These are phyloP conservation scores for Odocoileus hemionus DNA, from an alignment of 2,113 vertebrate species.

Conservation along the genomic window DNA sequence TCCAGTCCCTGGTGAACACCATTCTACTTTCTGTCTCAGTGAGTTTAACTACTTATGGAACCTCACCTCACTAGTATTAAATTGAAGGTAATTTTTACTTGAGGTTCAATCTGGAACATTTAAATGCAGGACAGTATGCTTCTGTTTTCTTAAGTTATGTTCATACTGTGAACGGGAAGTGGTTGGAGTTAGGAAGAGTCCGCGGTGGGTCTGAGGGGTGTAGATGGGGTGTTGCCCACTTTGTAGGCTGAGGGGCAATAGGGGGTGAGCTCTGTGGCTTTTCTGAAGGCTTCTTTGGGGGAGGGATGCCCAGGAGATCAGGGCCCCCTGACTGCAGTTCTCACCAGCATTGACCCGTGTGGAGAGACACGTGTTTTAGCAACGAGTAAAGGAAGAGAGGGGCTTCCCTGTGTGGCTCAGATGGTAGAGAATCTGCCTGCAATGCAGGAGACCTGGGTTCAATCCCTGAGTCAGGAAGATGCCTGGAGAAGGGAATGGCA, in stretches of 20 bases:
- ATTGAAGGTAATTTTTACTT: background rate
- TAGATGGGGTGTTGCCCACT: no score
- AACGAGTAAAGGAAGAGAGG: background rate
- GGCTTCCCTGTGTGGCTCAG: background rate
- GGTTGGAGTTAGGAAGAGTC: background rate
- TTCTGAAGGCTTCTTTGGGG: background rate
- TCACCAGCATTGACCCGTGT: background rate
- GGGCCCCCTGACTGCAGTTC: background rate
- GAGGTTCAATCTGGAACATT: background rate
- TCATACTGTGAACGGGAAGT: background rate
- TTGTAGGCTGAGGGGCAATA: background rate
- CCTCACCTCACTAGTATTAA: background rate
- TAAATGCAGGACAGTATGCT: background rate
- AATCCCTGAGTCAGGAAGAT: background rate
- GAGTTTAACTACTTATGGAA: background rate
- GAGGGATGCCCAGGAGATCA: background rate
- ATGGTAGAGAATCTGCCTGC: background rate
- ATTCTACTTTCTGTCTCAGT: background rate
- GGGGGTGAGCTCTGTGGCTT: background rate
- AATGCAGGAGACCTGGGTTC: background rate
- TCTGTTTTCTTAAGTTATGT: background rate
- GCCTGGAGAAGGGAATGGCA: background rate
- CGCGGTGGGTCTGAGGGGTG: background rate
- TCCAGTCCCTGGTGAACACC: background rate
- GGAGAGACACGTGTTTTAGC: background rate